A percentile compares a stretch with the other conserved stretches of the same genome.
phyloP scores from a whole-genome alignment of 2,113 vertebrate species.

The Manacus vitellinus region DNA sequence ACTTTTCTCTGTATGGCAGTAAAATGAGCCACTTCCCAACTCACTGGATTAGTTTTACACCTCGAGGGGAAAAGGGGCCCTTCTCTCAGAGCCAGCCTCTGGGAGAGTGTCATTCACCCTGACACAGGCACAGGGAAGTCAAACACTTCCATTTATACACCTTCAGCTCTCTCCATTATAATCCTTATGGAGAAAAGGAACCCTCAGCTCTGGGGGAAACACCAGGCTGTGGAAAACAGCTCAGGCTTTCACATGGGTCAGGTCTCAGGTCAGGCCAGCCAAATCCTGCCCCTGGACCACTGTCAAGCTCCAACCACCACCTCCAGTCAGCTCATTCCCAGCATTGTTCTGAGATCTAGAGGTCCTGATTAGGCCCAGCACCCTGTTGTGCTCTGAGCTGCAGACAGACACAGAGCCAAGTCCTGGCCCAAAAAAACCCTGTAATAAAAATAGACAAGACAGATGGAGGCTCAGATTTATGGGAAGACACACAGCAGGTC shows the following conservation, averaged over 20 bases:
- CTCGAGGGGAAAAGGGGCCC: background rate
- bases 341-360: accelerated
- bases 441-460: background rate
- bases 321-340: background rate
- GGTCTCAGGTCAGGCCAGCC: background rate
- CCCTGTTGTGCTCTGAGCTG: background rate
- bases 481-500: background rate
- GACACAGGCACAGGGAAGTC: background rate
- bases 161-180: background rate
- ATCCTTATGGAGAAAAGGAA: background rate
- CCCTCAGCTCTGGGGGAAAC: background rate
- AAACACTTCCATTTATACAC: background rate
- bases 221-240: background rate
- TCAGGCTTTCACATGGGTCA: background rate
- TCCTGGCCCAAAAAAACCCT: background rate
- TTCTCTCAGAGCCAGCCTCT: background rate
- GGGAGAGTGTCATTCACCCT: background rate
- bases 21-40: background rate
- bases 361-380: background rate
- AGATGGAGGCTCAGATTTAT: slow-evolving; percentile 37
- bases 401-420: background rate
- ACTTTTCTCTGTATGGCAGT: background rate
- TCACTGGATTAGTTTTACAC: background rate
- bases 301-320: background rate
- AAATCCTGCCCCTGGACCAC: background rate